These are phyloP conservation scores for Hypomesus transpacificus DNA, from an alignment of 2,113 vertebrate species.

Conservation along the genomic window DNA sequence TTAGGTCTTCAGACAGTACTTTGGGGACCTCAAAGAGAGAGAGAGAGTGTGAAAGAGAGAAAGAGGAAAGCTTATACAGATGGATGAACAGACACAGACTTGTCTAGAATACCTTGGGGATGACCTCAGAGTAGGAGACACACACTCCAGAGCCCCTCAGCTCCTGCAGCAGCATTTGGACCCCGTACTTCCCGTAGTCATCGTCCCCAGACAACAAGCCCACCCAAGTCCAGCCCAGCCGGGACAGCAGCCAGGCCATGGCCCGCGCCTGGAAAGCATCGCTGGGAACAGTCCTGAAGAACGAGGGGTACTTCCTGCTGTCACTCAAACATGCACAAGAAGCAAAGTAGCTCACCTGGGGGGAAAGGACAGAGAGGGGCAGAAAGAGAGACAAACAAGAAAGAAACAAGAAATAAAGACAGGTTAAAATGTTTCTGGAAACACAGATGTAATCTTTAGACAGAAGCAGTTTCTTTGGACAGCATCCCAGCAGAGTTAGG, in stretches of 20 bases:
- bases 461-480: too few species aligned
- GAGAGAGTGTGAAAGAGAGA: too few species aligned
- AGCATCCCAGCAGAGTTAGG: too few species aligned
- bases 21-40: too few species aligned
- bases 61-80: background rate
- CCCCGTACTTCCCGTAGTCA: constrained; percentile 57
- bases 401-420: too few species aligned
- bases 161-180: constrained; percentile 52
- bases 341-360: constrained; percentile 54
- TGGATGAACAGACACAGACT: background rate
- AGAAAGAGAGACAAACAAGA: background rate
- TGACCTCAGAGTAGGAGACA: constrained; percentile 50
- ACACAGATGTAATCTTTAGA: too few species aligned
- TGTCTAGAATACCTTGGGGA: constrained; percentile 39
- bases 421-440: too few species aligned
- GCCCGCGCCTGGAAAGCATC: constrained; percentile 56
- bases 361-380: background rate
- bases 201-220: constrained; percentile 54
- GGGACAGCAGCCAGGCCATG: constrained; percentile 44
- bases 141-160: constrained; percentile 47
- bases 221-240: constrained; percentile 58
- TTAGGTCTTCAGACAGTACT: too few species aligned
- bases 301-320: constrained; percentile 43
- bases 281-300: constrained; percentile 54
- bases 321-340: constrained; percentile 55